Evolutionary conservation across 2,797 vertebrate genomes (phyloP).

Genomic region (Streptopelia turtur): DNA sequence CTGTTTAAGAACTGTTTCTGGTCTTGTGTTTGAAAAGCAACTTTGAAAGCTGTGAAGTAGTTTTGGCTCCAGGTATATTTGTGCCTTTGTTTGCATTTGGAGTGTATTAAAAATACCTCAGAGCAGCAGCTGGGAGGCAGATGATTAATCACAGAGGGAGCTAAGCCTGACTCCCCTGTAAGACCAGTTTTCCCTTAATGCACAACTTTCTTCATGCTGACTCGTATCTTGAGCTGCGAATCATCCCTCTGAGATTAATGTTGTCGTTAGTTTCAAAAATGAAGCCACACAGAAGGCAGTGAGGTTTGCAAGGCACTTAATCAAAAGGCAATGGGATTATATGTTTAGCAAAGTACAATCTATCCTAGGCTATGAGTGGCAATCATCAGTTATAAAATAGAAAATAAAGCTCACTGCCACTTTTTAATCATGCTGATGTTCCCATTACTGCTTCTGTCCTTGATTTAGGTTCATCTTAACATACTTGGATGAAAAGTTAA

Average conservation of each 20-base stretch:
- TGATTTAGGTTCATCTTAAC: background rate
- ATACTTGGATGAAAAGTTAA: background rate
- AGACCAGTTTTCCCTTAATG: constrained; percentile 31
- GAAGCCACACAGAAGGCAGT: background rate
- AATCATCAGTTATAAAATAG: background rate
- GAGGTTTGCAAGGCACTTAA: constrained; percentile 5
- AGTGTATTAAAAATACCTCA: background rate
- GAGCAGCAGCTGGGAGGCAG: constrained; percentile 21
- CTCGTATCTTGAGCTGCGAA: background rate
- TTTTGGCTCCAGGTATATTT: constrained; percentile 10
- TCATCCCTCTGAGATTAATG: constrained; percentile 38
- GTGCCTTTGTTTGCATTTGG: constrained; percentile 34
- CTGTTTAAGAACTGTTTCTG: background rate
- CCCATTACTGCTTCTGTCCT: background rate
- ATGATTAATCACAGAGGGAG: constrained; percentile 57
- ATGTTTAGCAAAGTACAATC: background rate
- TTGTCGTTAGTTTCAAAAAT: constrained; percentile 18
- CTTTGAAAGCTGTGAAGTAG: background rate
- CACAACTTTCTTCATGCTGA: constrained; percentile 26
- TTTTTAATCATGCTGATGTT: background rate
- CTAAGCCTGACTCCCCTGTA: background rate
- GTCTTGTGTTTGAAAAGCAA: constrained; percentile 26
- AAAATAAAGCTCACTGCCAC: background rate
- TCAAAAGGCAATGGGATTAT: constrained; percentile 9
- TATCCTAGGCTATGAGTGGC: background rate